phyloP scores from a whole-genome alignment of 2,888 invertebrate species.

The Ochlodes sylvanus region DNA sequence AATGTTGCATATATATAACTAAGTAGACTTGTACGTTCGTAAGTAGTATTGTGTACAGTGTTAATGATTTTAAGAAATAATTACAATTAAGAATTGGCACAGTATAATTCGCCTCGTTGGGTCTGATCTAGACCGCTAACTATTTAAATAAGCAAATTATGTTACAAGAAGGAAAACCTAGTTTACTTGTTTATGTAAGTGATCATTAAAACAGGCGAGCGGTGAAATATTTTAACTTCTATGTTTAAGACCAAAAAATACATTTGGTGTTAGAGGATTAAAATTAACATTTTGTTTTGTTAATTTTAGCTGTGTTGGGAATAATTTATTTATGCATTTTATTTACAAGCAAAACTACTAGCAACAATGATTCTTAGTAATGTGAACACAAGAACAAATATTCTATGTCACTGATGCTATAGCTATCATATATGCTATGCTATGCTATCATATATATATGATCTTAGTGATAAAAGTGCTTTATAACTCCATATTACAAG shows the following conservation, averaged over 20 bases:
- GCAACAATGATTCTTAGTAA: too few relatives aligned
- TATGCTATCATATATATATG: too few relatives aligned
- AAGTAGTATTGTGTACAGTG: slow-evolving; percentile 39
- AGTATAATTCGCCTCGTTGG: slow-evolving; percentile 45
- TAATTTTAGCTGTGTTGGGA: too few relatives aligned
- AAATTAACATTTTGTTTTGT: too few relatives aligned
- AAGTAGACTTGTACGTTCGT: slow-evolving; percentile 23
- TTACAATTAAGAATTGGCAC: slow-evolving; percentile 48
- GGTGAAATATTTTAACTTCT: background rate
- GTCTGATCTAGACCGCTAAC: slow-evolving; percentile 21
- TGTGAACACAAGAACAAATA: too few relatives aligned
- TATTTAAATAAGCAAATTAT: slow-evolving; percentile 16
- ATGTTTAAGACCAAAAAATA: background rate
- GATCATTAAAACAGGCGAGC: background rate
- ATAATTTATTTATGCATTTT: too few relatives aligned
- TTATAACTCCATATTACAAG: too few relatives aligned
- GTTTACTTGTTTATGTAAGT: background rate
- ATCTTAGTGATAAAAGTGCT: too few relatives aligned
- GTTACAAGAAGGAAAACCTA: background rate
- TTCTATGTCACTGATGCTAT: too few relatives aligned
- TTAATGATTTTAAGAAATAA: slow-evolving; percentile 48
- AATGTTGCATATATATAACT: slow-evolving; percentile 29
- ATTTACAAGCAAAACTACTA: too few relatives aligned
- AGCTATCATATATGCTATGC: too few relatives aligned
- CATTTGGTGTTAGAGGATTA: too few relatives aligned